Evolutionary conservation across 2,888 invertebrate genomes (phyloP).

Genomic region (Vanessa cardui): DNA sequence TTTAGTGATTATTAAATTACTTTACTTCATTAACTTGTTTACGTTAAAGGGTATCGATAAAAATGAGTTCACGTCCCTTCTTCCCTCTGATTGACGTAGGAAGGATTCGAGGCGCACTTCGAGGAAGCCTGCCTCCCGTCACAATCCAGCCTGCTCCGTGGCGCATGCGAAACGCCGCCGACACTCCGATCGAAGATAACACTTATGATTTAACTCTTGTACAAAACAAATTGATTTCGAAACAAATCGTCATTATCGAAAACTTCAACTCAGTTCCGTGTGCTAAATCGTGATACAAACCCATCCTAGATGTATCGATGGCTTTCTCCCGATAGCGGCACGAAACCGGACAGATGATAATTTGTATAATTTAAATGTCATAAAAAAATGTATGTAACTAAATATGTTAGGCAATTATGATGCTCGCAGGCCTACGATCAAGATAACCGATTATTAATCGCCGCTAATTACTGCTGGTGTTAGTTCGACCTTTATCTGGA

Average conservation of each 20-base stretch:
- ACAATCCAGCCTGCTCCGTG: conserved; percentile 46
- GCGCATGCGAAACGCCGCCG: conserved; percentile 74
- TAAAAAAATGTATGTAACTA: conserved; percentile 41
- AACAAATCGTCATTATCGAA: conserved; percentile 28
- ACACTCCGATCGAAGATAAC: conserved; percentile 75
- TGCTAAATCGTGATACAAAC: background rate
- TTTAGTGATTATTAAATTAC: no score
- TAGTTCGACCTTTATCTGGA: conserved; percentile 80
- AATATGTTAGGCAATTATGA: conserved; percentile 64
- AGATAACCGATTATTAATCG: conserved; percentile 82
- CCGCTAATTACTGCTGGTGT: conserved; percentile 83
- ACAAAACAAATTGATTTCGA: conserved; percentile 78
- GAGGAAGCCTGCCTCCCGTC: conserved; percentile 65
- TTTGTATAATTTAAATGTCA: conserved; percentile 33
- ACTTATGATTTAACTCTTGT: conserved; percentile 75
- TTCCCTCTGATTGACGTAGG: conserved; percentile 52
- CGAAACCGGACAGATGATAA: conserved; percentile 32
- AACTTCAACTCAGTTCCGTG: background rate
- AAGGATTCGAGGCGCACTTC: conserved; percentile 61
- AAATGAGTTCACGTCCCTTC: conserved; percentile 47
- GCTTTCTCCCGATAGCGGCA: conserved; percentile 16
- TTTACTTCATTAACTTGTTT: conserved; percentile 4
- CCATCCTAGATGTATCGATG: conserved; percentile 3
- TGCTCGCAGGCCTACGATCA: conserved; percentile 69
- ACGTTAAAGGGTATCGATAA: conserved; percentile 35